These are phyloP conservation scores for Eupeodes latifasciatus DNA, from an alignment of 2,888 invertebrate species.

Conservation along the genomic window DNA sequence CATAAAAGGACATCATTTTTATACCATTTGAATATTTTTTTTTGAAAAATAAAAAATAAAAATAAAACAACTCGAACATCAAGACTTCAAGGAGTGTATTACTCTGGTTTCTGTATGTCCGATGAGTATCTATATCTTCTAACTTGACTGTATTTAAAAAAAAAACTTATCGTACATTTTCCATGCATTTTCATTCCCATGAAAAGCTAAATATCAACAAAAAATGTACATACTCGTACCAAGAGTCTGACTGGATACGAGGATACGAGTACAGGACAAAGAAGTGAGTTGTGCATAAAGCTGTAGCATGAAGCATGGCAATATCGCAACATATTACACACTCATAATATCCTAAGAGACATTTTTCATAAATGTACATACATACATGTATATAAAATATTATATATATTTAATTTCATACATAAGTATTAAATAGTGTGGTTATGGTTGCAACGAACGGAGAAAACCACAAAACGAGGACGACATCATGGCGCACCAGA, in stretches of 20 bases:
- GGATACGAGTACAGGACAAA: constrained; percentile 20
- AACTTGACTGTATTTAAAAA: constrained; percentile 2
- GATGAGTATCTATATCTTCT: neutral
- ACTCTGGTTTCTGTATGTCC: neutral
- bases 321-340: constrained; percentile 30
- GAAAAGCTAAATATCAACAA: constrained; percentile 1
- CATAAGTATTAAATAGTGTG: constrained; percentile 22
- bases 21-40: neutral
- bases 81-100: neutral
- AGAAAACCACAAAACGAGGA: constrained; percentile 41
- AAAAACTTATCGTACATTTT: neutral
- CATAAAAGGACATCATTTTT: neutral
- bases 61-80: neutral
- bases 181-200: constrained; percentile 9
- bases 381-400: neutral
- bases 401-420: neutral
- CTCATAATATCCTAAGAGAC: constrained; percentile 15
- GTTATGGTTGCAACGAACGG: neutral
- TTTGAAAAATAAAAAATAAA: neutral
- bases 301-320: constrained; percentile 3
- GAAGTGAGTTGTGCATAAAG: constrained; percentile 10
- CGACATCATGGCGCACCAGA: constrained; percentile 46
- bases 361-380: neutral
- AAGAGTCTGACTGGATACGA: neutral
- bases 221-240: constrained; percentile 14